Conservation (phyloP, 2,888 invertebrate species). For the Tenthredo notha region DNA sequence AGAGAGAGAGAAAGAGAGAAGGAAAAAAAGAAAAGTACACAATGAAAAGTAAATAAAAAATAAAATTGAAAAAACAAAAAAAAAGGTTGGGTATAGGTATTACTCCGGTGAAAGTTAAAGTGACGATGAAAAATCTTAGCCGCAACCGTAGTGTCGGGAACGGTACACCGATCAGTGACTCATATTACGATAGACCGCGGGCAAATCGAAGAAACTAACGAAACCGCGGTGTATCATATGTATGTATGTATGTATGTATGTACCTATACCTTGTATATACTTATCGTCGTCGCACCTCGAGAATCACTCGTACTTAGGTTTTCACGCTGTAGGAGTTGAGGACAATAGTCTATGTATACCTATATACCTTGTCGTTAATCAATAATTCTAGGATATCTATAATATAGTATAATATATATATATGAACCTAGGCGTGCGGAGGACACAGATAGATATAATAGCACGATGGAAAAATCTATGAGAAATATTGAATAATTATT, state of each 20-base stretch:
- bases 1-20: neutral
- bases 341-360: neutral
- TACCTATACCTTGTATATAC: neutral
- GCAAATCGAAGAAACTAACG: constrained; percentile 36
- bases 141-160: constrained; percentile 28
- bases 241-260: neutral
- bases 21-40: neutral
- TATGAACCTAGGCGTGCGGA: neutral
- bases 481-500: neutral
- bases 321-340: neutral
- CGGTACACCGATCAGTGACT: constrained; percentile 33
- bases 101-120: constrained; percentile 26
- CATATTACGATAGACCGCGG: constrained; percentile 29
- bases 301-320: neutral
- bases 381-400: neutral
- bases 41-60: neutral
- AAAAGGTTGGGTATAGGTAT: neutral
- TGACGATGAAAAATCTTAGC: constrained; percentile 29
- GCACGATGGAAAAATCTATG: neutral
- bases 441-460: neutral
- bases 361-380: neutral
- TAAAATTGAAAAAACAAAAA: neutral
- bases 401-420: neutral
- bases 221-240: neutral
- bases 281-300: neutral